Percentiles rank a stretch among this genome's conserved stretches.
Evolutionary conservation across 2,797 vertebrate species (phyloP).

Genomic region (Sebastes vulpes): DNA sequence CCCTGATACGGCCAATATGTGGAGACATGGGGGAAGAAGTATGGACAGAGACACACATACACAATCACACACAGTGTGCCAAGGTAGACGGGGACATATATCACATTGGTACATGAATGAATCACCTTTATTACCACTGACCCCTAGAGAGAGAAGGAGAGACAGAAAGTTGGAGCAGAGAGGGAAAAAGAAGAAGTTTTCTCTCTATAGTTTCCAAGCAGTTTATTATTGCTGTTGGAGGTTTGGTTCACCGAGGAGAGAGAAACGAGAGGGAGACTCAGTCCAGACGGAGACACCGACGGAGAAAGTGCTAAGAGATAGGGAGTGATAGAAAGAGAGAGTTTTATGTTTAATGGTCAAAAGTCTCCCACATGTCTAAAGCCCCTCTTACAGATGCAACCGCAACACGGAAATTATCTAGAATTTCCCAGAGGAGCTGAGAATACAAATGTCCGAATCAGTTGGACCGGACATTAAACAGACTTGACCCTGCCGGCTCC

Average conservation of each 20-base stretch:
- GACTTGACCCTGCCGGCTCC: neutral
- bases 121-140: conserved; percentile 71
- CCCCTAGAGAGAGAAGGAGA: conserved; percentile 3
- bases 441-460: neutral
- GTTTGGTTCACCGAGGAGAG: conserved; percentile 10
- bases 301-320: neutral
- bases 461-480: neutral
- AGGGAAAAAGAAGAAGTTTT: neutral
- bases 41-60: conserved; percentile 9
- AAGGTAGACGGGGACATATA: conserved; percentile 42
- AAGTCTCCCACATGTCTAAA: neutral
- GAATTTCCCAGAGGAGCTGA: neutral
- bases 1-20: conserved; percentile 13
- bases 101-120: conserved; percentile 60
- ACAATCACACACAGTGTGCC: conserved; percentile 6
- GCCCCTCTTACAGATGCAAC: neutral
- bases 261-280: neutral
- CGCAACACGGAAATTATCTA: neutral
- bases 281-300: neutral
- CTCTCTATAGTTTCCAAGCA: conserved; percentile 4
- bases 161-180: neutral
- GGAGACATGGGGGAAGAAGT: neutral
- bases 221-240: conserved; percentile 32
- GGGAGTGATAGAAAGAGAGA: neutral
- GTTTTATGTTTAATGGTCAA: neutral